A percentile compares a stretch with the other conserved stretches of the same genome.
phyloP scores from a whole-genome alignment of 2,797 vertebrate species.

The Mormyrus hasselquistii region DNA sequence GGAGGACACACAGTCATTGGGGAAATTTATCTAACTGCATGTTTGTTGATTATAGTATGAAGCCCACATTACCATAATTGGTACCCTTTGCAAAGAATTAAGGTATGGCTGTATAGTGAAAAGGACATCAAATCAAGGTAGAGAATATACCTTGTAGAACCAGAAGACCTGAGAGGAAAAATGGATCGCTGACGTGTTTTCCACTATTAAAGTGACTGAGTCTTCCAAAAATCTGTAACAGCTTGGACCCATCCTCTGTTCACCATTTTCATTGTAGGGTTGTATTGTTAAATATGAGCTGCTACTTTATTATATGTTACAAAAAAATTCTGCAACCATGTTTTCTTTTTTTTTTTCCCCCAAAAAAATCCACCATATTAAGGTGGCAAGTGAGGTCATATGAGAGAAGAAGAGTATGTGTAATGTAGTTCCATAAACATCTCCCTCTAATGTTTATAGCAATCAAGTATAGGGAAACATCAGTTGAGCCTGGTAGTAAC shows the following conservation, averaged over 20 bases:
- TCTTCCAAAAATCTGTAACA: background rate
- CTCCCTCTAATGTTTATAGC: background rate
- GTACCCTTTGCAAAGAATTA: background rate
- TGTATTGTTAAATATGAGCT: background rate
- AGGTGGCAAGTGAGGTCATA: background rate
- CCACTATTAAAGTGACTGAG: background rate
- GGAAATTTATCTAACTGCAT: background rate
- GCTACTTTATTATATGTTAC: background rate
- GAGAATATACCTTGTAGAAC: background rate
- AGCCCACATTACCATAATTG: background rate
- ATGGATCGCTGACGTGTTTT: background rate
- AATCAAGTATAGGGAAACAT: background rate
- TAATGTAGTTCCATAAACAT: background rate
- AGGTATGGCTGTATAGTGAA: background rate
- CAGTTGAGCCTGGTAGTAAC: background rate
- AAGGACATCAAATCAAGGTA: background rate
- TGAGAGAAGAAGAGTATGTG: background rate
- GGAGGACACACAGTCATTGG: background rate
- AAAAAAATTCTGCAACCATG: background rate
- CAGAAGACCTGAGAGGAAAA: background rate
- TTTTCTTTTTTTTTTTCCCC: background rate
- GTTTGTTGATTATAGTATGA: background rate
- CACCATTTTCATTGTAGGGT: background rate
- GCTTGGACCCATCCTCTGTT: background rate
- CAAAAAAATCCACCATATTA: background rate